Conservation (phyloP, 2,113 vertebrate genomes). For the Coptodon rendalli region DNA sequence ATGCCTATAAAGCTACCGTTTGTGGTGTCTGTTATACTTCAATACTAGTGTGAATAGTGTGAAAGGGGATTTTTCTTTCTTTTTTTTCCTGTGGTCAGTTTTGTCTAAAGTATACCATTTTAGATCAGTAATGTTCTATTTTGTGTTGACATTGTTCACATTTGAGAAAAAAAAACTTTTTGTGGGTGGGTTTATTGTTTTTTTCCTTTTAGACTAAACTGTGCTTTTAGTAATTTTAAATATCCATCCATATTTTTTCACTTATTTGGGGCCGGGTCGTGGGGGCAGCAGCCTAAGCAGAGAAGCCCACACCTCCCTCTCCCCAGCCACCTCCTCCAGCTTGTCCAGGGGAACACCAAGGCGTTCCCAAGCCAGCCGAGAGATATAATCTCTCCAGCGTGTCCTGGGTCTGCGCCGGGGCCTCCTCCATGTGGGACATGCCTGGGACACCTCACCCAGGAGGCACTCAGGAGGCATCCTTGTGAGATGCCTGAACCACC, state of each 20-base stretch:
- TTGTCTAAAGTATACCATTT: no score
- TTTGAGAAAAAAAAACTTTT: neutral
- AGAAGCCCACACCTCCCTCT: neutral
- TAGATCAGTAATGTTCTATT: neutral
- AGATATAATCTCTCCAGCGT: neutral
- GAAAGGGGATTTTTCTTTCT: neutral
- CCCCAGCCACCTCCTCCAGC: neutral
- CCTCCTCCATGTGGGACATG: neutral
- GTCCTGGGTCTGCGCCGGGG: rapidly evolving
- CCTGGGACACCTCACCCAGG: neutral
- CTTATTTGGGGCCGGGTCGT: neutral
- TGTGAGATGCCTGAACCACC: neutral
- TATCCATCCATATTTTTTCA: neutral
- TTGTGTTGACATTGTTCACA: neutral
- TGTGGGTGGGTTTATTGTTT: neutral
- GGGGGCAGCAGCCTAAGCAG: neutral
- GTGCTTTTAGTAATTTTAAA: neutral
- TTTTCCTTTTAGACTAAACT: neutral
- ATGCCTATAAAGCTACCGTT: neutral
- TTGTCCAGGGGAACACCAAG: neutral
- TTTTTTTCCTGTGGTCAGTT: no score
- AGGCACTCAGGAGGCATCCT: neutral
- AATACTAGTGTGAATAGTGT: neutral
- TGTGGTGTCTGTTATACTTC: neutral
- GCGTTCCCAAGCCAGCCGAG: neutral